Base-by-base conservation (phyloP, 30 jellyfish, hydroid and myxozoan species). In the Turritopsis rubra region DNA sequence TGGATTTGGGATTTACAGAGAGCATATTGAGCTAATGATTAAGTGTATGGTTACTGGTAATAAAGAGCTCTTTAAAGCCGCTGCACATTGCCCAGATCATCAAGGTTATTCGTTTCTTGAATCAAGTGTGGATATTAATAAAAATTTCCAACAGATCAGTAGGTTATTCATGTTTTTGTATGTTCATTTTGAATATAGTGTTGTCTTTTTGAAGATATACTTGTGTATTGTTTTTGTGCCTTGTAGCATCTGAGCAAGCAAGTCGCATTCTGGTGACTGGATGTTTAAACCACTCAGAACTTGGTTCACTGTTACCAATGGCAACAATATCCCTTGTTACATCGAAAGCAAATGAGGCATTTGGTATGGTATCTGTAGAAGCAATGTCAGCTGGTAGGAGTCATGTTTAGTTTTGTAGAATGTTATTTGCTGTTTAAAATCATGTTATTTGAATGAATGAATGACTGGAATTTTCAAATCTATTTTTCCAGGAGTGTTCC, bases 251-350 rank as follows among this genome's bases (percentile, higher is more conserved):
- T 20, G 79, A 78, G 31, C 79, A 78, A 53, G 76, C 76, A 8
- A 77, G 53, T 22, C 85, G 85, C 53, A 53, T 78, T 52, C 53
- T 78, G 79, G 79, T 78, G 13, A 78, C 85, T 8, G 85, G 85
- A 78, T 78, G 85, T 53, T 29, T 78, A 8, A 78, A 78, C 79
- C 85, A 78, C 28, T 21, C 28, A 17, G 85, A 78, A 52, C 85
- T 78, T 78, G 85, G 85, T 52, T 78, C 53, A 53, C 53, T 78
- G 80, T 52, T 78, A 21, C 85, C 85, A 9, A 78, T 78, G 85
- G 85, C 85, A 78, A 8, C 85, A n/a, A 78, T 78, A 8, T 78
- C 85, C 79, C 23, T 78, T 13, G 85, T 78, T 17, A 78, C 85
- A n/a, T 78, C 85, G 8, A 78, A 78, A 78, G 85, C 85, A 7